A percentile compares a stretch with the other conserved stretches of the same genome.
phyloP scores from a whole-genome alignment of 2,888 invertebrate genomes.

The Nezara viridula region DNA sequence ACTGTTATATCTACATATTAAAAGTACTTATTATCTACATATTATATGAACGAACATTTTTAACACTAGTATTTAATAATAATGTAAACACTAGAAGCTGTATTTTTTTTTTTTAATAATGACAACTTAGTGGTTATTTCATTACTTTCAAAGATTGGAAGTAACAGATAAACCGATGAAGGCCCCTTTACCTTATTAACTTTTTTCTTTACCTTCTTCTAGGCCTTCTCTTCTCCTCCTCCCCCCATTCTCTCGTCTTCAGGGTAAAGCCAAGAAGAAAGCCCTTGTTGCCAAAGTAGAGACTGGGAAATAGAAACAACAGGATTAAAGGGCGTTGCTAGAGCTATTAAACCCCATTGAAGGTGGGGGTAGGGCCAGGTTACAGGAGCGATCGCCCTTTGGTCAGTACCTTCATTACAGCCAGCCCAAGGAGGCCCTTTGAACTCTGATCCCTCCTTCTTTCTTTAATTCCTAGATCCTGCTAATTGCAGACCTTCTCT shows the following conservation, averaged over 20 bases:
- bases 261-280: not conserved
- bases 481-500: conserved; percentile 28
- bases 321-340: not conserved
- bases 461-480: conserved; percentile 28
- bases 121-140: not conserved
- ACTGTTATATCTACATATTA: too few relatives aligned
- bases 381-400: conserved; percentile 22
- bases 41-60: too few relatives aligned
- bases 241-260: not conserved
- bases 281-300: not conserved
- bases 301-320: not conserved
- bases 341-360: not conserved
- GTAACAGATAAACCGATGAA: not conserved
- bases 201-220: not conserved
- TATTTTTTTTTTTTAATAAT: too few relatives aligned
- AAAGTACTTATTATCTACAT: too few relatives aligned
- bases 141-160: not conserved
- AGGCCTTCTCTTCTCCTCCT: not conserved
- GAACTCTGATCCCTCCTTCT: conserved; percentile 43
- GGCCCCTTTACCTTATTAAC: not conserved
- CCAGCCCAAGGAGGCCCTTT: not conserved
- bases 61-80: too few relatives aligned
- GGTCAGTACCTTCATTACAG: conserved; percentile 43
- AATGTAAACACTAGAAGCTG: too few relatives aligned
- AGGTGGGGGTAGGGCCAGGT: conserved; percentile 1